Conservation (phyloP, 1,140 invertebrate species). For the Leptinotarsa lineolata region DNA sequence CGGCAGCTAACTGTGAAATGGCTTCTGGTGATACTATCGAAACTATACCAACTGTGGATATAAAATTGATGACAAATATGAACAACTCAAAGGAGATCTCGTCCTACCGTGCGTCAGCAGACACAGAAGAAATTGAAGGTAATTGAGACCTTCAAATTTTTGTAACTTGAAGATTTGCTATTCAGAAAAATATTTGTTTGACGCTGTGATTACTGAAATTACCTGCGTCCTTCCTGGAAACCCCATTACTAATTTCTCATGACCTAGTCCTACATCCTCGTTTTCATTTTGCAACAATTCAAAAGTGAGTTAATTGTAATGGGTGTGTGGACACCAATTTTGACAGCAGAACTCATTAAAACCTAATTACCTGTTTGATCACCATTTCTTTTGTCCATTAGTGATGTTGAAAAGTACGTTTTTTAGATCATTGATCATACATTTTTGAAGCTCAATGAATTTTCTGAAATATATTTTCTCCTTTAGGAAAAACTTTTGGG, state of each 20-base stretch:
- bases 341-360: neutral
- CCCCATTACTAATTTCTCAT: neutral
- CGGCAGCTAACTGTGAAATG: slow-evolving; percentile 59
- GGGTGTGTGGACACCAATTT: neutral
- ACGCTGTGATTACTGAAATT: too few species aligned
- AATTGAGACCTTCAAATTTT: slow-evolving; percentile 14
- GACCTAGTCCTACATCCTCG: slow-evolving; percentile 17
- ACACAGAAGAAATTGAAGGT: slow-evolving; percentile 48
- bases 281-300: neutral
- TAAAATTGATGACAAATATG: slow-evolving; percentile 44
- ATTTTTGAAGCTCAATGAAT: too few species aligned
- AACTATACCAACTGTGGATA: slow-evolving; percentile 65
- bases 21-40: slow-evolving; percentile 71
- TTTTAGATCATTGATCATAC: too few species aligned
- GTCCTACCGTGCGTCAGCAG: slow-evolving; percentile 38
- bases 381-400: too few species aligned
- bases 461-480: too few species aligned
- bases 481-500: too few species aligned
- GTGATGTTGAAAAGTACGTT: too few species aligned
- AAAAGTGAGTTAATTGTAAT: neutral
- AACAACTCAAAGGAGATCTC: slow-evolving; percentile 48
- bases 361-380: neutral
- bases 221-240: too few species aligned
- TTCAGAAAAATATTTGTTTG: slow-evolving; percentile 7
- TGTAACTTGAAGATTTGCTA: slow-evolving; percentile 19